Conservation (phyloP, 1,140 invertebrate species). For the Oppia nitens region DNA sequence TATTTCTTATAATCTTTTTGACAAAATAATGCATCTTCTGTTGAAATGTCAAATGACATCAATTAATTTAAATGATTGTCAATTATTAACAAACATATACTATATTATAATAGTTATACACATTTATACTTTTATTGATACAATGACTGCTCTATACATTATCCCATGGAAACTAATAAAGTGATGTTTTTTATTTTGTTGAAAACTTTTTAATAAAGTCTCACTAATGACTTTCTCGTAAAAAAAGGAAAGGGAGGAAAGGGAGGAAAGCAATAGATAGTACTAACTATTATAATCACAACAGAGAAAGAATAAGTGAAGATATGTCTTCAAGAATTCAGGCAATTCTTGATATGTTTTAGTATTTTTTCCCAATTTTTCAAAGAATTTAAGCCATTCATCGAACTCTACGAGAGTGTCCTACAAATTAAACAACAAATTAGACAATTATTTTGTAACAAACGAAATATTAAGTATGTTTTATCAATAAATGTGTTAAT, state of each 20-base stretch:
- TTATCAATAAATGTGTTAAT: background rate
- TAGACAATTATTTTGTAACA: background rate
- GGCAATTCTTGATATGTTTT: slow-evolving; percentile 23
- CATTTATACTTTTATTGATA: too few species aligned
- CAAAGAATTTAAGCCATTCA: slow-evolving; percentile 26
- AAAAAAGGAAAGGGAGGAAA: too few species aligned
- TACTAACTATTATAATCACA: slow-evolving; percentile 25
- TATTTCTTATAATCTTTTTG: slow-evolving; percentile 27
- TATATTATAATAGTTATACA: too few species aligned
- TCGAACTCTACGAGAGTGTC: slow-evolving; percentile 25
- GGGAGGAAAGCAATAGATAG: too few species aligned
- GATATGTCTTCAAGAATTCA: slow-evolving; percentile 25
- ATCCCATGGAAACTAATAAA: too few species aligned
- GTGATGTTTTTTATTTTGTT: too few species aligned
- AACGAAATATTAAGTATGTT: background rate
- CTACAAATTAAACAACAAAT: slow-evolving; percentile 14
- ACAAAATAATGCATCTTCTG: slow-evolving; percentile 26
- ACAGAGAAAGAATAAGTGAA: slow-evolving; percentile 24
- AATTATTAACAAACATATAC: too few species aligned
- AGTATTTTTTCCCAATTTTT: slow-evolving; percentile 22
- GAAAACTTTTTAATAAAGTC: background rate
- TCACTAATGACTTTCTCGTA: background rate
- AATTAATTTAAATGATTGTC: background rate
- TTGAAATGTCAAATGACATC: slow-evolving; percentile 4
- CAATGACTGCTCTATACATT: too few species aligned